Conservation (phyloP, 2,113 vertebrate species). For the Phocoena phocoena region DNA sequence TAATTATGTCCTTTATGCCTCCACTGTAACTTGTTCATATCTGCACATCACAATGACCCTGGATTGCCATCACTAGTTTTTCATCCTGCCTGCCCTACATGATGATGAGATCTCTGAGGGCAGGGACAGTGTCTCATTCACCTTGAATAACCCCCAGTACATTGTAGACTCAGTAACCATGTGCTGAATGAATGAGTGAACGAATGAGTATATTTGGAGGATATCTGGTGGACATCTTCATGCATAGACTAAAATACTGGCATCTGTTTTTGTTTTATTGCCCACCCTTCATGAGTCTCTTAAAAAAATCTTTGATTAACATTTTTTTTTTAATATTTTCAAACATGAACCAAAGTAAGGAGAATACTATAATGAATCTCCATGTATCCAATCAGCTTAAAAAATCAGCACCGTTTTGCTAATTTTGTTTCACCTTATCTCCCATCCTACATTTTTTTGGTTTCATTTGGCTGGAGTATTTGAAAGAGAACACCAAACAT, state of each 20-base stretch:
- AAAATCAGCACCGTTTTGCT: background rate
- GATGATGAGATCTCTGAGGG: background rate
- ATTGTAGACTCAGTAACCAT: background rate
- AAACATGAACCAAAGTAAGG: background rate
- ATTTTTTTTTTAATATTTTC: background rate
- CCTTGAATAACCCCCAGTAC: background rate
- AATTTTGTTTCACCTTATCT: background rate
- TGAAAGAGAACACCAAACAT: background rate
- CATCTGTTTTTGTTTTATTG: background rate
- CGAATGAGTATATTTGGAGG: background rate
- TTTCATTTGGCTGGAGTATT: background rate
- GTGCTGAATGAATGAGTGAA: background rate
- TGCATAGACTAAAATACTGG: background rate
- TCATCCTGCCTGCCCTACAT: fast-evolving
- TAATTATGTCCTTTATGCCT: background rate
- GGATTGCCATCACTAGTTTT: background rate
- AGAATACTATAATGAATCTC: background rate
- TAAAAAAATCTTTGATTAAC: background rate
- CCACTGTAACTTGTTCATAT: background rate
- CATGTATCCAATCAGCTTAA: background rate
- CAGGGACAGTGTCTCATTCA: background rate
- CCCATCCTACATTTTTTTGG: background rate
- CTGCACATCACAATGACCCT: background rate
- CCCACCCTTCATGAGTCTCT: background rate
- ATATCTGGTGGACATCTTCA: background rate